Conservation (phyloP, 2,113 vertebrate genomes). For the Balaeniceps rex region DNA sequence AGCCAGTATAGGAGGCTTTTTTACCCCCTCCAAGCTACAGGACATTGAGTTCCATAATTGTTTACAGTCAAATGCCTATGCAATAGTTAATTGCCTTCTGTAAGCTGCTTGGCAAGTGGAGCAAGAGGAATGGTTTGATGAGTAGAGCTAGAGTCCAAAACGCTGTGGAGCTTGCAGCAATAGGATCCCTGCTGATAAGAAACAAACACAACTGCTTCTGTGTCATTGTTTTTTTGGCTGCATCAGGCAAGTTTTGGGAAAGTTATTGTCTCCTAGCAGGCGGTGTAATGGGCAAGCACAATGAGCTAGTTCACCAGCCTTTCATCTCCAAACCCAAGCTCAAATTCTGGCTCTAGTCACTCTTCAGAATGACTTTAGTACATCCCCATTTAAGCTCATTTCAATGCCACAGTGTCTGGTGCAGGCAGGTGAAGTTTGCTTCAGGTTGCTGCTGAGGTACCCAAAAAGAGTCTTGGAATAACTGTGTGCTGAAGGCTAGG, state of each 20-base stretch:
- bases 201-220: constrained; percentile 17
- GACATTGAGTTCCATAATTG: constrained; percentile 46
- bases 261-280: constrained; percentile 28
- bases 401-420: background rate
- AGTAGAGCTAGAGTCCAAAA: constrained; percentile 29
- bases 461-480: background rate
- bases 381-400: background rate
- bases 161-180: background rate
- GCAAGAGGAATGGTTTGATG: background rate
- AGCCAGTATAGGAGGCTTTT: background rate
- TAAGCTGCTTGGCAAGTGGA: constrained; percentile 34
- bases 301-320: background rate
- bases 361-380: background rate
- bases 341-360: background rate
- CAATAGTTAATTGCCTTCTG: constrained; percentile 36
- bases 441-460: background rate
- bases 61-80: constrained; percentile 38
- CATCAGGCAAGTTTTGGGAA: constrained; percentile 23
- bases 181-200: constrained; percentile 49
- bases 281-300: background rate
- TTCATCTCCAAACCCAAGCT: background rate
- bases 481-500: background rate
- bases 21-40: constrained; percentile 7
- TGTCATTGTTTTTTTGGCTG: constrained; percentile 41
- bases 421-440: fast-evolving